Base-by-base conservation (phyloP, 2,113 vertebrate species). In the Mixornis gularis region DNA sequence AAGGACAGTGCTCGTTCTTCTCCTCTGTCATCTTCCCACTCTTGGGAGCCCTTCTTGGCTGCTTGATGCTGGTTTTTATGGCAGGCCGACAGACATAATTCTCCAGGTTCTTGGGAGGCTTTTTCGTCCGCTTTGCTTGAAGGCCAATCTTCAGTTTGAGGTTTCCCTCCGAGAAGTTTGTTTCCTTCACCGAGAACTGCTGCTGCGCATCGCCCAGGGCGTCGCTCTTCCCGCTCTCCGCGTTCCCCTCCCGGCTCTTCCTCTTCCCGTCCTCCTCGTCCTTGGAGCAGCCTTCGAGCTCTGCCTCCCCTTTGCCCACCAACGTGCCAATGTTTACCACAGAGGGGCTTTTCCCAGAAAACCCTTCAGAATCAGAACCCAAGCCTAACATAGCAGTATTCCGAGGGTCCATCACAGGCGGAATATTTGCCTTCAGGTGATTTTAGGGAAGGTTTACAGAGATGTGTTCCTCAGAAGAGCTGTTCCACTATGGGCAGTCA, bases 21-120 rank as follows among this genome's bases (percentile, higher is more conserved):
- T 98, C 97, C 10, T 98, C 98, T 12, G 96, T 95, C 97, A 98
- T 98, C 92, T 97, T 98, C 88, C 97, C 97, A 17, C 96, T 81
- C 95, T 97, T 97, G 17, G 97, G 94, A 62, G 96, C 90, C 95
- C 90, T 98, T 87, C 99, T 95, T 7, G 97, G 93, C 72, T 98
- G 97, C 83, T 97, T 98, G 82, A 97, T 98, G 94, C 98, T 99
- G 92, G 98, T 98, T 96, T 98, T 98, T 97, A 99, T 98, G 92
- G 98, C 98, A 82, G 99, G 99, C 84, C 99, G 98, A 96, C 99
- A 99, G 44, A 99, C 98, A 94, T 99, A 99, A 96, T 99, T 99
- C 96, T 99, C 99, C 72, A 99, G 97, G 91, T 98, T 99, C 96
- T 99, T 99, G 81, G 99, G 99, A 65, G 99, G 99, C 48, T 99